Evolutionary conservation across 2,113 vertebrate species (phyloP).

Genomic region (Steatornis caripensis): DNA sequence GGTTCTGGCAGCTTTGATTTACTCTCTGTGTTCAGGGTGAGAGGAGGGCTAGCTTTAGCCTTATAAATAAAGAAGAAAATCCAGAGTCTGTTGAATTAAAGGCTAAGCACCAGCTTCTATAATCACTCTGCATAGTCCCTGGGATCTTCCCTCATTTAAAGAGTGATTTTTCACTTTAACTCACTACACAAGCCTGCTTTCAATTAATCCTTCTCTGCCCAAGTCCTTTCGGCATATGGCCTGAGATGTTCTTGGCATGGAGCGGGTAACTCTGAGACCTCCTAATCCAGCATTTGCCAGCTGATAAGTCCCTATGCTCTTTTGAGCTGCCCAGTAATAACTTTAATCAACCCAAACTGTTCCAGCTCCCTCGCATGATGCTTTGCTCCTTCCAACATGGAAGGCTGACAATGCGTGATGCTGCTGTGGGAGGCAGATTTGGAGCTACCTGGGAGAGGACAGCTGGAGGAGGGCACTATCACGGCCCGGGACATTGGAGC

Average conservation of each 20-base stretch:
- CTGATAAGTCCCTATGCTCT: background rate
- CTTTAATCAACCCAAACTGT: background rate
- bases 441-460: background rate
- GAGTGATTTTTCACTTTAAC: slow-evolving; percentile 51
- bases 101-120: slow-evolving; percentile 44
- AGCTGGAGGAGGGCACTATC: background rate
- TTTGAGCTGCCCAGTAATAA: background rate
- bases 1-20: slow-evolving; percentile 36
- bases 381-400: background rate
- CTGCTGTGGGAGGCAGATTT: background rate
- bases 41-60: background rate
- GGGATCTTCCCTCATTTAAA: slow-evolving; percentile 60
- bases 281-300: slow-evolving; percentile 29
- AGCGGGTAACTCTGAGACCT: background rate
- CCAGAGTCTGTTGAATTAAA: slow-evolving; percentile 46
- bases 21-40: background rate
- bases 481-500: background rate
- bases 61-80: slow-evolving; percentile 32
- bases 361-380: background rate
- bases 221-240: slow-evolving; percentile 14
- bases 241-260: background rate
- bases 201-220: slow-evolving; percentile 49
- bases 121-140: slow-evolving; percentile 41
- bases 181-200: slow-evolving; percentile 10
- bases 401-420: background rate